These are phyloP conservation scores for Labeo rohita DNA, from an alignment of 2,113 vertebrate species.

Conservation along the genomic window DNA sequence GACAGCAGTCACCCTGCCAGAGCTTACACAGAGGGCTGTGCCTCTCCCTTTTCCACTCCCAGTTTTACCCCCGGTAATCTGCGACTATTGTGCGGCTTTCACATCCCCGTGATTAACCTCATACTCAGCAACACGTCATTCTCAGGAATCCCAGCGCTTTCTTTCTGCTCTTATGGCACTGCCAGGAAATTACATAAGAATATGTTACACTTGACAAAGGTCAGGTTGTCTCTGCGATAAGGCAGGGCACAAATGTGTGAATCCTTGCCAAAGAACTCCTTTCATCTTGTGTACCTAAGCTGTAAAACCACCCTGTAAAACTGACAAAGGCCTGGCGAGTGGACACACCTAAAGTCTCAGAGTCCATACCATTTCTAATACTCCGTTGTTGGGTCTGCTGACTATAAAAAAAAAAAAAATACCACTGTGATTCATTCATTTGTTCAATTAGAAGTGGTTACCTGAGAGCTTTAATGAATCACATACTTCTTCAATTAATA, in stretches of 20 bases:
- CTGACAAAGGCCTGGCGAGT: neutral
- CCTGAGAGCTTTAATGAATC: constrained; percentile 9
- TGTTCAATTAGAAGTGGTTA: neutral
- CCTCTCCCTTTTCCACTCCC: constrained; percentile 60
- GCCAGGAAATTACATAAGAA: constrained; percentile 60
- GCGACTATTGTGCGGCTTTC: constrained; percentile 10
- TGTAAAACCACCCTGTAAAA: constrained; percentile 30
- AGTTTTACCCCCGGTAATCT: constrained; percentile 43
- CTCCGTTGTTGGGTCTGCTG: constrained; percentile 17
- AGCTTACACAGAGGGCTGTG: constrained; percentile 61
- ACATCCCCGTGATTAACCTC: constrained; percentile 46
- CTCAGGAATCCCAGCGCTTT: constrained; percentile 57
- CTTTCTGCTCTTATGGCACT: neutral
- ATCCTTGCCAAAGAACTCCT: constrained; percentile 33
- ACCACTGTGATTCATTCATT: neutral
- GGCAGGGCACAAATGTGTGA: constrained; percentile 38
- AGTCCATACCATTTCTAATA: constrained; percentile 10
- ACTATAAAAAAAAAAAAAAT: constrained; percentile 25
- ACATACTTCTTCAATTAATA: neutral
- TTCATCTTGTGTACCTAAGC: constrained; percentile 38
- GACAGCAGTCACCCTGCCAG: constrained; percentile 69
- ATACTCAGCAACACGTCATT: constrained; percentile 49
- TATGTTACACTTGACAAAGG: constrained; percentile 54
- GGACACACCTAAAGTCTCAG: constrained; percentile 16
- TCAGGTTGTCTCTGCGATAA: constrained; percentile 45